Conservation (phyloP, 1,140 invertebrate species). For the Philopotamus ludificatus region DNA sequence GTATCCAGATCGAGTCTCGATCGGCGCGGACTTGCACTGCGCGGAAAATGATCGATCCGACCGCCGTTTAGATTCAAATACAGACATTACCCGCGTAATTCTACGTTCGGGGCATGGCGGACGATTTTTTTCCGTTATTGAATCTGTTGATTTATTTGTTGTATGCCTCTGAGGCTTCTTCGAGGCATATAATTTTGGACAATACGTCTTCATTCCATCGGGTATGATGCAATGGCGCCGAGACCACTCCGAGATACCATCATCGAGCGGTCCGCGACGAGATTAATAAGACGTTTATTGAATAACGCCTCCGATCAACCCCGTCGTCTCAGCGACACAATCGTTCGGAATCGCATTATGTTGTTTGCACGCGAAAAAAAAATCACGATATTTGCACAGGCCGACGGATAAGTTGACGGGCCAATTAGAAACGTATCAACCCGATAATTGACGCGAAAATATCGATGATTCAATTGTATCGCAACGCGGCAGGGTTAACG, state of each 20-base stretch:
- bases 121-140: background rate
- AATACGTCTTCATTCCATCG: background rate
- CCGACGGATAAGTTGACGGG: too few relatives aligned
- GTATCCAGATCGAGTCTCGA: too few relatives aligned
- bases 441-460: too few relatives aligned
- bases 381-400: too few relatives aligned
- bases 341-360: too few relatives aligned
- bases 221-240: slow-evolving; percentile 1
- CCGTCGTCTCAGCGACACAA: background rate
- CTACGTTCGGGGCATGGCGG: background rate
- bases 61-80: too few relatives aligned
- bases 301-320: background rate
- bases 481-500: too few relatives aligned
- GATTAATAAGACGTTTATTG: background rate
- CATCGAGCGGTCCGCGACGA: background rate
- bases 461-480: too few relatives aligned
- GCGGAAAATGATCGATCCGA: too few relatives aligned
- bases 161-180: background rate
- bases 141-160: slow-evolving; percentile 8
- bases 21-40: too few relatives aligned
- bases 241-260: background rate
- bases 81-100: background rate
- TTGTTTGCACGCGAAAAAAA: too few relatives aligned
- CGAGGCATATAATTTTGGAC: slow-evolving; percentile 4
- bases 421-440: too few relatives aligned